A percentile compares a stretch with the other conserved stretches of the same genome.
phyloP scores from a whole-genome alignment of 2,888 invertebrate genomes.

The Nymphalis urticae region DNA sequence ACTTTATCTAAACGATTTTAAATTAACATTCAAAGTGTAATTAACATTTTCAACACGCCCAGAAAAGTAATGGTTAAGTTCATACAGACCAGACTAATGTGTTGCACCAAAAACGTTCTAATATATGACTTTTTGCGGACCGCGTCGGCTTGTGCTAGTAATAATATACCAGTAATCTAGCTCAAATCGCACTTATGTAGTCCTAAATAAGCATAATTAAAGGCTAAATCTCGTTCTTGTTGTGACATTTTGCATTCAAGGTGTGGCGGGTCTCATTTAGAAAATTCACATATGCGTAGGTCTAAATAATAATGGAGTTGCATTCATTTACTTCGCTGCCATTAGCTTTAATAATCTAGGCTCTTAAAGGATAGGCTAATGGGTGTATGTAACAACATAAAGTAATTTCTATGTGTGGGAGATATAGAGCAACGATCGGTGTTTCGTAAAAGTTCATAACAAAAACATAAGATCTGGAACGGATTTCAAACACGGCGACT shows the following conservation, averaged over 20 bases:
- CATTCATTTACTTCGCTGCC: neutral
- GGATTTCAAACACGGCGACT: no score
- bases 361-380: neutral
- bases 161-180: neutral
- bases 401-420: neutral
- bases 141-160: no score
- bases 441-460: neutral
- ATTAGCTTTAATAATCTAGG: neutral
- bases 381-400: neutral
- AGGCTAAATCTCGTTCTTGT: neutral
- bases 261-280: conserved; percentile 21
- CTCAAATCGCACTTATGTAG: neutral
- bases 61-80: no score
- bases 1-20: no score
- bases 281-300: conserved; percentile 24
- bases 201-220: conserved; percentile 3
- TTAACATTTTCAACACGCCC: no score
- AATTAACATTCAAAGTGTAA: no score
- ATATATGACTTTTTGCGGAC: no score
- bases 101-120: no score
- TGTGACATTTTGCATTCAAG: conserved; percentile 23
- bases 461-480: no score
- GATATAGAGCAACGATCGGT: neutral
- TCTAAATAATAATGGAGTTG: neutral
- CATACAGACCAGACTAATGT: no score